These are phyloP conservation scores for Alca torda DNA, from an alignment of 2,797 vertebrate genomes.

Conservation along the genomic window DNA sequence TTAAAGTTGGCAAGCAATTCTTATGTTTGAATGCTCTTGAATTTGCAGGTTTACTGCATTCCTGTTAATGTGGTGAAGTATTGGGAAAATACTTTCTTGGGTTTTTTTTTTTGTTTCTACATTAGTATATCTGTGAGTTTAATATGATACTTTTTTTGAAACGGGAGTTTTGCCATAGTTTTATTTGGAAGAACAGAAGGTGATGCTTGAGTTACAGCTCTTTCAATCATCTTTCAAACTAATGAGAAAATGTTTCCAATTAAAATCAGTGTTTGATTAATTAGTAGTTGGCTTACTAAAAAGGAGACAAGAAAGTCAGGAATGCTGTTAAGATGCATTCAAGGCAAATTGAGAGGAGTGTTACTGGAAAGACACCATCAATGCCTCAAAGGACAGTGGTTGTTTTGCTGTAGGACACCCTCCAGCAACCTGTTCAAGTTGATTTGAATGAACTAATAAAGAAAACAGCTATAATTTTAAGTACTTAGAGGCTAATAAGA, in stretches of 20 bases:
- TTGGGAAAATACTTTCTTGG: neutral
- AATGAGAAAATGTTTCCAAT: neutral
- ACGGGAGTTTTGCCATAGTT: neutral
- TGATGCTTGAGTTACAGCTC: neutral
- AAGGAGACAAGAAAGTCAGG: neutral
- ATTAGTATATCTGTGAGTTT: neutral
- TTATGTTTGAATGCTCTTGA: neutral
- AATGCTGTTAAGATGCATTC: neutral
- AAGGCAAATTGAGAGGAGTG: neutral
- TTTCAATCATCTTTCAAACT: neutral
- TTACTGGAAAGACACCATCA: neutral
- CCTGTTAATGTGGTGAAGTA: neutral
- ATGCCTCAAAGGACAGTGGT: neutral
- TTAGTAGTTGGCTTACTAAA: neutral
- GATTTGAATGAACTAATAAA: neutral
- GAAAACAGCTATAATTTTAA: neutral
- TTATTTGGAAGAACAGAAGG: neutral
- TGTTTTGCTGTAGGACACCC: neutral
- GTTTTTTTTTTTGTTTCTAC: neutral
- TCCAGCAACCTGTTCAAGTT: neutral
- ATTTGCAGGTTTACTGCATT: neutral
- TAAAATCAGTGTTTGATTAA: constrained; percentile 27
- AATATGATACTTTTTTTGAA: neutral
- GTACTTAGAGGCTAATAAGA: neutral
- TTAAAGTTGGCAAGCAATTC: neutral